Evolutionary conservation across 1,140 invertebrate genomes (phyloP), one percentile per base, ranked within the genome.

Genomic region (Drosophila murphyi): DNA sequence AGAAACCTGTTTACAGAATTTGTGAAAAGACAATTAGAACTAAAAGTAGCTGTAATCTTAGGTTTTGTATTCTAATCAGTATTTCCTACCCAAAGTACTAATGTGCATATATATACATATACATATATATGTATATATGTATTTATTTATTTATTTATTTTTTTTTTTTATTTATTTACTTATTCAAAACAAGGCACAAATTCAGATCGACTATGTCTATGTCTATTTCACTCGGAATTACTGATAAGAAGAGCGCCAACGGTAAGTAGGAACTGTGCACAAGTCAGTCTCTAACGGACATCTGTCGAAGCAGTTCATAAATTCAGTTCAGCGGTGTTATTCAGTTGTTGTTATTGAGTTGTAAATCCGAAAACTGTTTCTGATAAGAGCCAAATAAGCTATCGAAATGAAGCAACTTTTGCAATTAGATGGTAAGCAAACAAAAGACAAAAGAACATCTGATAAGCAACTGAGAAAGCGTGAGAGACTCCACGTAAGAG

Each of bases 211-310:
- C 20, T 5, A 8, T 45, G 37, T 59, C 37, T 57, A 28, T n/a
- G n/a, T n/a, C n/a, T n/a, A 57, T 34, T 68, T 31, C 45, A 65
- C 29, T 67, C 47, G 6, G 20, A 39, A 54, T 43, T 32, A 31
- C 70, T 74, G 76, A 78, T 78, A 78, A 78, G 61, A 48, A 20
- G 8, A 47, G 10, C 51, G 35, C 29, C 34, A 69, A n/a, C 12
- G 32, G 7, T 48, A 47, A 52, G 34, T 43, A 5, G 29, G 37
- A 41, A 37, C 32, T 32, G 34, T 41, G 28, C 31, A 39, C 12
- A 68, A 12, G 39, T 8, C 67, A 87, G 83, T 88, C 47, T 70
- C 28, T 65, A 65, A 67, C 57, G 62, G 48, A 52, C 76, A 57
- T 77, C 54, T 37, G 37, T 61, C 6, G 41, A 29, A 69, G n/a